phyloP scores from a whole-genome alignment of 2,888 invertebrate species.

The Gastrophysa polygoni region DNA sequence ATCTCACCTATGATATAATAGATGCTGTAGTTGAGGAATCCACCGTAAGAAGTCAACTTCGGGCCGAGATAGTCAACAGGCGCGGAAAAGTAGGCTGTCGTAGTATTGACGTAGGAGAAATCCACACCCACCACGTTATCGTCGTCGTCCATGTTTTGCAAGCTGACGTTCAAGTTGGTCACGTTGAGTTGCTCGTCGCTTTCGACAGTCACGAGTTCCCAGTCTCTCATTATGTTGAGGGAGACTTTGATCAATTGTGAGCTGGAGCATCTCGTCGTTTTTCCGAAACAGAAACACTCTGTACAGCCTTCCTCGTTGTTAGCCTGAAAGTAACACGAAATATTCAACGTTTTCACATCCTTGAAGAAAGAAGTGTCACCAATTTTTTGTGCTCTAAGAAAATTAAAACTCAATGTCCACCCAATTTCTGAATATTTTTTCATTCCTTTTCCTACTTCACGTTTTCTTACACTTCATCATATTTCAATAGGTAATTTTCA shows the following conservation, averaged over 20 bases:
- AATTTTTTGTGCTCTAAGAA: no score
- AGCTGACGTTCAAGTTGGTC: conserved; percentile 35
- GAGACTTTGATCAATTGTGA: conserved; percentile 73
- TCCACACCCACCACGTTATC: conserved; percentile 59
- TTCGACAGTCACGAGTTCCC: conserved; percentile 63
- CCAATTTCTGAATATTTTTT: no score
- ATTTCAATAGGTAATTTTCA: no score
- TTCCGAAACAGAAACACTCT: conserved; percentile 96
- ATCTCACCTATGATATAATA: conserved; percentile 65
- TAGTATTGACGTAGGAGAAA: conserved; percentile 49
- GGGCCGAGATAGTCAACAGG: conserved; percentile 79
- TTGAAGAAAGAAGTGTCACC: no score
- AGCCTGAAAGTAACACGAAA: conserved; percentile 46
- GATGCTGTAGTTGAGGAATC: conserved; percentile 78
- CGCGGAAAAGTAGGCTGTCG: conserved; percentile 76
- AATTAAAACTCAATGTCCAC: no score
- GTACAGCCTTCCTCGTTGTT: conserved; percentile 91
- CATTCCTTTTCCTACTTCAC: no score
- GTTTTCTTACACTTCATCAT: no score
- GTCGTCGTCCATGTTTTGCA: conserved; percentile 53
- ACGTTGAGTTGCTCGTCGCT: conserved; percentile 47
- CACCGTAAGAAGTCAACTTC: conserved; percentile 88
- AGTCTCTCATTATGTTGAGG: conserved; percentile 69
- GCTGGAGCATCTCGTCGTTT: conserved; percentile 83
- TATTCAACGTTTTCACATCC: neutral